Evolutionary conservation across 2,113 vertebrate genomes (phyloP), one percentile per base, ranked within the genome.

Genomic region (Phycodurus eques): DNA sequence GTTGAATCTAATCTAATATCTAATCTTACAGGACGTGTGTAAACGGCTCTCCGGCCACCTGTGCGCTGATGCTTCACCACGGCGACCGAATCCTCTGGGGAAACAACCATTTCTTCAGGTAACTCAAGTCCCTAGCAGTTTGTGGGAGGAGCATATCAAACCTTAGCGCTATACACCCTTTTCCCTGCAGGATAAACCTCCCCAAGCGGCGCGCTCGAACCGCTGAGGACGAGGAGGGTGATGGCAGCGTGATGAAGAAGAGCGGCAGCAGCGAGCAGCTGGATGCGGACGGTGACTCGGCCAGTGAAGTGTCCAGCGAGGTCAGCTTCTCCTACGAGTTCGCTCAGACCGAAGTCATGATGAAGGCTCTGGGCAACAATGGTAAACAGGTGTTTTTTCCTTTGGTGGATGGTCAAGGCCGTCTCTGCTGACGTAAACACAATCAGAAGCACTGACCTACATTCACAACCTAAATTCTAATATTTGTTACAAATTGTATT

Each of bases 21-120:
- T 12, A 61, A 33, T 35, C 65, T 78, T 77, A 2, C 74, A 99
- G 98, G 81, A 99, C 96, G 0, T 98, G 95, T 75, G 97, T 98
- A 2, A 99, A 99, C 0, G 98, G 98, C 8, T 96, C 96, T 66
- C 92, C 95, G 47, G 94, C 96, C 0, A 68, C 84, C 54, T 93
- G 89, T 46, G 92, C 94, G 51, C 88, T 94, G 46, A 95, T 95
- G 84, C 94, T 99, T 14, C 95, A 98, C 70, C 98, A 99, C 0
- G 98, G 98, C 3, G 98, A 98, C 89, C 92, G 98, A 68, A 96
- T 99, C 77, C 85, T 99, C n/a, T 99, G 98, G 98, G 98, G 98
- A 59, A 98, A 99, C 91, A 98, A 99, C 85, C 98, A 99, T 77
- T 99, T 98, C 85, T 98, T 99, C 91, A 96, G 98, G 98, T 98